These are phyloP conservation scores for Poeciliopsis paucimaculata DNA, from an alignment of 2,797 vertebrate species.

Conservation along the genomic window DNA sequence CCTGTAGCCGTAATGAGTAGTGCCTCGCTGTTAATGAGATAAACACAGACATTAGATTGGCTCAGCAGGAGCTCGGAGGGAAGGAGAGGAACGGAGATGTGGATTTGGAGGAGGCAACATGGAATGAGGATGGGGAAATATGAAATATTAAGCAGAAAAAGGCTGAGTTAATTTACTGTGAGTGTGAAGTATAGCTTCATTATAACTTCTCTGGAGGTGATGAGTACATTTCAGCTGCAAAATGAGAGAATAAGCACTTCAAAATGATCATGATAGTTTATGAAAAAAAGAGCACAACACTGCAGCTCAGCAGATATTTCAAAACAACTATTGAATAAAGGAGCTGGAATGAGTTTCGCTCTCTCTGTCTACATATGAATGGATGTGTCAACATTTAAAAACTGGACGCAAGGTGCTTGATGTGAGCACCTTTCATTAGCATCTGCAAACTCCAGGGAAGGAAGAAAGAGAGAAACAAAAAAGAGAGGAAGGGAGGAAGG, in stretches of 20 bases:
- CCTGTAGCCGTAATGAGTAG: constrained; percentile 70
- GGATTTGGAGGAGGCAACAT: constrained; percentile 15
- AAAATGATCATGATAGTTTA: neutral
- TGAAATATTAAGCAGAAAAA: constrained; percentile 54
- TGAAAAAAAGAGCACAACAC: neutral
- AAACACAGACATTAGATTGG: constrained; percentile 78
- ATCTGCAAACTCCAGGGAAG: neutral
- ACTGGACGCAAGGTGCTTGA: constrained; percentile 24
- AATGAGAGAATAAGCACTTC: constrained; percentile 11
- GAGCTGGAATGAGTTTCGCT: constrained; percentile 28
- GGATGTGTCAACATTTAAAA: constrained; percentile 35
- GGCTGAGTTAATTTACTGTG: constrained; percentile 38
- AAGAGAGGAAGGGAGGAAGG: neutral
- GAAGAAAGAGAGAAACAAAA: neutral
- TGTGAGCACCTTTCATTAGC: neutral
- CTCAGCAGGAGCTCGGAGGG: constrained; percentile 57
- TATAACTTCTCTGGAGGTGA: constrained; percentile 37
- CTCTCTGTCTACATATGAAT: neutral
- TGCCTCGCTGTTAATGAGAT: constrained; percentile 76
- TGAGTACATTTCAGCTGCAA: constrained; percentile 30
- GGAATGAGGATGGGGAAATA: constrained; percentile 36
- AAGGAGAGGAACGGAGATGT: constrained; percentile 20
- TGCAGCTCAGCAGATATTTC: neutral
- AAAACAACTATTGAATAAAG: constrained; percentile 38
- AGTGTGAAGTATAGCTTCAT: constrained; percentile 48